A percentile compares a stretch with the other conserved stretches of the same genome.
Conservation (phyloP, 2,888 invertebrate species). For the Mesorhabditis sp. region DNA sequence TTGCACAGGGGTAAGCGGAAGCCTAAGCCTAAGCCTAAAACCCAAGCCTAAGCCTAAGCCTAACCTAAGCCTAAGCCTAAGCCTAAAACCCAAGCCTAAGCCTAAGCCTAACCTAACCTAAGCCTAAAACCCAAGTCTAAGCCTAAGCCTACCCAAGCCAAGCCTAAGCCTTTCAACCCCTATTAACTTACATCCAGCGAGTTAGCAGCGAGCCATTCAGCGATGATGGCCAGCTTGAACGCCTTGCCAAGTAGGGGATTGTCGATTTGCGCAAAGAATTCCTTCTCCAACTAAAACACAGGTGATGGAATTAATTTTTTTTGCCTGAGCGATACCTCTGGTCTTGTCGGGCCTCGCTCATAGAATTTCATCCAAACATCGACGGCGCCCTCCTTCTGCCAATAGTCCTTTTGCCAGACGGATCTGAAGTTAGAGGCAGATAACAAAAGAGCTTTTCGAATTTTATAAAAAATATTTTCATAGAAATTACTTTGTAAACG, state of each 20-base stretch:
- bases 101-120: no score
- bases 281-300: conserved; percentile 42
- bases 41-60: no score
- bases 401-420: conserved; percentile 58
- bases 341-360: conserved; percentile 45
- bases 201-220: conserved; percentile 56
- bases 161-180: background rate
- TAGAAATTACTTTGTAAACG: conserved; percentile 45
- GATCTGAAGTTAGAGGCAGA: conserved; percentile 15
- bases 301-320: background rate
- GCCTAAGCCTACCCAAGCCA: no score
- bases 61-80: no score
- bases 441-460: no score
- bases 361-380: conserved; percentile 58
- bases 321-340: conserved; percentile 23
- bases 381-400: conserved; percentile 57
- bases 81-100: no score
- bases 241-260: conserved; percentile 55
- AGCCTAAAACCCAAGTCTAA: no score
- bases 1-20: no score
- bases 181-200: conserved; percentile 42
- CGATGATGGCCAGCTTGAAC: conserved; percentile 56
- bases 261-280: conserved; percentile 56
- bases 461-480: background rate
- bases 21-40: no score